Evolutionary conservation across 2,113 vertebrate species (phyloP).

Genomic region (Myotis lucifugus): DNA sequence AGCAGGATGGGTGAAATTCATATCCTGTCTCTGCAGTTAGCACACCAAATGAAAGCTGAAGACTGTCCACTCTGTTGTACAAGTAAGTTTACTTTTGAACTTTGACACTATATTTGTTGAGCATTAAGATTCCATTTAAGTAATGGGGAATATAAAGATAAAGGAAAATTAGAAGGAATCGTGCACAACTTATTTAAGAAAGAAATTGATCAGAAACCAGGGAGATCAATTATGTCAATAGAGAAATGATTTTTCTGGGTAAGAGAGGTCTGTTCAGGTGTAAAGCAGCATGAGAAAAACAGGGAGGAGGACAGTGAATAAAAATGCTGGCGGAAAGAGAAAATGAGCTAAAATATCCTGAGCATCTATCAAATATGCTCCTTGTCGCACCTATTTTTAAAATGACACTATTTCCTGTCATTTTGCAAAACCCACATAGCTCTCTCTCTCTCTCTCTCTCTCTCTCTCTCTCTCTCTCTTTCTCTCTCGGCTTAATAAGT

Average conservation of each 20-base stretch:
- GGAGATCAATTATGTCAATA: background rate
- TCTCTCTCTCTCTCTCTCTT: background rate
- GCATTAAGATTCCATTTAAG: background rate
- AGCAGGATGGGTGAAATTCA: accelerated
- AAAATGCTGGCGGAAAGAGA: background rate
- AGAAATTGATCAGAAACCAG: background rate
- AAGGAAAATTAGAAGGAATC: background rate
- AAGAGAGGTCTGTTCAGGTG: background rate
- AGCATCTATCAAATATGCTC: accelerated
- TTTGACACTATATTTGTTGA: background rate
- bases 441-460: too few species aligned
- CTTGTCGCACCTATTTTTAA: accelerated
- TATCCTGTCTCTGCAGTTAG: background rate
- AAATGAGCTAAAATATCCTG: accelerated
- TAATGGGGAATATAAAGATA: background rate
- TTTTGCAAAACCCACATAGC: accelerated
- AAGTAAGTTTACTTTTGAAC: background rate
- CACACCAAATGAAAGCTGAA: too few species aligned
- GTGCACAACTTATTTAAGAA: background rate
- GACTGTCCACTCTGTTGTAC: background rate
- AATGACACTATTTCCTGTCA: background rate
- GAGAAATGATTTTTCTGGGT: background rate
- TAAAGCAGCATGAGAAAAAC: background rate
- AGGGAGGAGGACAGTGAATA: too few species aligned
- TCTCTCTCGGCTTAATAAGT: accelerated